These are phyloP conservation scores for Euura lappo DNA, from an alignment of 1,140 invertebrate genomes.

Conservation along the genomic window DNA sequence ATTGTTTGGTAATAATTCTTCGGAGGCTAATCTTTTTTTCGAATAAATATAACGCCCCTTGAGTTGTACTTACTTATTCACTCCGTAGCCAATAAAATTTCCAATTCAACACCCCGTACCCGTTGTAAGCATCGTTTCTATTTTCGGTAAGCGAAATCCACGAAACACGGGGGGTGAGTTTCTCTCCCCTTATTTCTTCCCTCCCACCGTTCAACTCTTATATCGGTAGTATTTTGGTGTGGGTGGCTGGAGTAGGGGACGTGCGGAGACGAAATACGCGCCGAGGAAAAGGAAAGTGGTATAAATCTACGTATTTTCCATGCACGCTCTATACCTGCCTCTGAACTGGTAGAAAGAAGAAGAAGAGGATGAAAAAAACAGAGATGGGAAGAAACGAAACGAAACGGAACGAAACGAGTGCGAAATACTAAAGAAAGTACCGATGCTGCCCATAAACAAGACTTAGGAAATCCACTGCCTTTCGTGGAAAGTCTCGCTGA, in stretches of 20 bases:
- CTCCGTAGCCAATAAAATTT: not conserved
- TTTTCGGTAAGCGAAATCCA: not conserved
- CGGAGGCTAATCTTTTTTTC: not conserved
- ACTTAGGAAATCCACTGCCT: constrained; percentile 33
- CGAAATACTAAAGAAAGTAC: constrained; percentile 19
- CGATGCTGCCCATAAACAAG: constrained; percentile 34
- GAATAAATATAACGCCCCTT: not conserved
- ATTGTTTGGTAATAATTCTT: not conserved
- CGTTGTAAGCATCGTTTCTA: constrained; percentile 2
- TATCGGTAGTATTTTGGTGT: not conserved
- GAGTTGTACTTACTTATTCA: not conserved
- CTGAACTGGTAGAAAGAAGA: not conserved
- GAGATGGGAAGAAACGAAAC: not conserved
- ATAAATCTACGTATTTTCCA: not conserved
- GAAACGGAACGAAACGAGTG: not conserved
- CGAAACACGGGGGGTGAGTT: not conserved
- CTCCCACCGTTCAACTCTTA: not conserved
- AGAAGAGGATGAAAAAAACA: too few species aligned
- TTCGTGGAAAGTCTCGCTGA: not conserved
- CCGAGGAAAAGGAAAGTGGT: not conserved
- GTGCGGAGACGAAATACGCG: too few species aligned
- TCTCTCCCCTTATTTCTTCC: not conserved
- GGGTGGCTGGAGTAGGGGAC: too few species aligned
- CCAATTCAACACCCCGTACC: not conserved
- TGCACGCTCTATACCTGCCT: not conserved